phyloP scores from a whole-genome alignment of 2,888 invertebrate genomes.

The Arrhopalites spinosus region DNA sequence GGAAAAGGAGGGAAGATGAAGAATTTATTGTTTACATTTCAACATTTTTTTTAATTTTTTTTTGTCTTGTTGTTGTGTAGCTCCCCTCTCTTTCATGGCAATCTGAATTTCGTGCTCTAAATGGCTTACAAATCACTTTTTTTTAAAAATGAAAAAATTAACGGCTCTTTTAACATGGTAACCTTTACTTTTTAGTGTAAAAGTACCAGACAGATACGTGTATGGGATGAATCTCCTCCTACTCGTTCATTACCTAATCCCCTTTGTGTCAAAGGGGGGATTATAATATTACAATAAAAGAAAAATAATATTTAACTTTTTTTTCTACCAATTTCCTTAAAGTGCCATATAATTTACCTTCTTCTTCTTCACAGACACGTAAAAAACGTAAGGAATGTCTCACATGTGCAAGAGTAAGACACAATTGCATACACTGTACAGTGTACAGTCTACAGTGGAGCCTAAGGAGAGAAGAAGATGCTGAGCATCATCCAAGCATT shows the following conservation, averaged over 20 bases:
- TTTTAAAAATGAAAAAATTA: constrained; percentile 8
- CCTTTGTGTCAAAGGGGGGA: background rate
- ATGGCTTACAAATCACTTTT: constrained; percentile 10
- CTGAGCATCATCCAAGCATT: background rate
- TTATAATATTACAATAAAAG: background rate
- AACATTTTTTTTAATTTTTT: background rate
- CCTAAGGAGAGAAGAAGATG: too few species aligned
- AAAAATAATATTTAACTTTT: background rate
- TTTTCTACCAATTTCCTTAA: too few species aligned
- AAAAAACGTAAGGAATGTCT: too few species aligned
- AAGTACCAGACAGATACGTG: background rate
- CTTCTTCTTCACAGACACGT: too few species aligned
- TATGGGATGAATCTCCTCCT: constrained; percentile 11
- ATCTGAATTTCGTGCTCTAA: constrained; percentile 24
- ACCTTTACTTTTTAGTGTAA: background rate
- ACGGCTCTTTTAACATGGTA: background rate
- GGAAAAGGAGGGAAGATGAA: constrained; percentile 25
- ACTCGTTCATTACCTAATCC: background rate
- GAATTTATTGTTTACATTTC: background rate
- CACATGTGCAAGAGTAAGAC: too few species aligned
- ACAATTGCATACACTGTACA: too few species aligned
- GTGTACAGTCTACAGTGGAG: too few species aligned
- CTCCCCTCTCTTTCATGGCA: constrained; percentile 20
- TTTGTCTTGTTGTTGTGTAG: background rate
- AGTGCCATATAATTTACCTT: too few species aligned